Evolutionary conservation across 1,140 invertebrate genomes (phyloP).

Genomic region (Eurosta solidaginis): DNA sequence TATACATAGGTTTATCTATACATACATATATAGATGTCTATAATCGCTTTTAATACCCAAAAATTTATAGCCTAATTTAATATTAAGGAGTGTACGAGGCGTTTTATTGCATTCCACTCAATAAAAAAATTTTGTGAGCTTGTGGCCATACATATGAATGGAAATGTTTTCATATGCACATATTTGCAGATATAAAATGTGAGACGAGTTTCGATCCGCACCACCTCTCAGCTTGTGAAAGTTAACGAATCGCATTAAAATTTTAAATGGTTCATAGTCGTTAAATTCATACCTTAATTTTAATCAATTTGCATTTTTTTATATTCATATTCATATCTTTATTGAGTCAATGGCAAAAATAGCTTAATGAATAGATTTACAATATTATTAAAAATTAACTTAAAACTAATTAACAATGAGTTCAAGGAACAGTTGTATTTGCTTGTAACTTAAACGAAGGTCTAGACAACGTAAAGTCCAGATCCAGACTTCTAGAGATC

Average conservation of each 20-base stretch:
- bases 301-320: neutral
- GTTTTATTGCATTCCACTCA: slow-evolving; percentile 6
- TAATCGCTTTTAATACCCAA: neutral
- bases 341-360: neutral
- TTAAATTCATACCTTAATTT: slow-evolving; percentile 16
- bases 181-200: neutral
- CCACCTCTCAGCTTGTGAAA: neutral
- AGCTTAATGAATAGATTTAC: too few relatives aligned
- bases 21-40: neutral
- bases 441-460: too few relatives aligned
- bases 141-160: neutral
- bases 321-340: neutral
- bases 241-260: slow-evolving; percentile 1
- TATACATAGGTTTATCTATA: neutral
- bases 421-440: too few relatives aligned
- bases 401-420: too few relatives aligned
- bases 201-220: neutral
- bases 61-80: slow-evolving; percentile 5
- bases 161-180: neutral
- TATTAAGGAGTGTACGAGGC: slow-evolving; percentile 10
- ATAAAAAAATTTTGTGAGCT: slow-evolving; percentile 3
- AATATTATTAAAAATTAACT: too few relatives aligned
- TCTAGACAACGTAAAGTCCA: too few relatives aligned
- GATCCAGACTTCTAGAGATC: too few relatives aligned
- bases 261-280: neutral